Base-by-base conservation (phyloP, 2,113 vertebrate species). In the Phodopus roborovskii region DNA sequence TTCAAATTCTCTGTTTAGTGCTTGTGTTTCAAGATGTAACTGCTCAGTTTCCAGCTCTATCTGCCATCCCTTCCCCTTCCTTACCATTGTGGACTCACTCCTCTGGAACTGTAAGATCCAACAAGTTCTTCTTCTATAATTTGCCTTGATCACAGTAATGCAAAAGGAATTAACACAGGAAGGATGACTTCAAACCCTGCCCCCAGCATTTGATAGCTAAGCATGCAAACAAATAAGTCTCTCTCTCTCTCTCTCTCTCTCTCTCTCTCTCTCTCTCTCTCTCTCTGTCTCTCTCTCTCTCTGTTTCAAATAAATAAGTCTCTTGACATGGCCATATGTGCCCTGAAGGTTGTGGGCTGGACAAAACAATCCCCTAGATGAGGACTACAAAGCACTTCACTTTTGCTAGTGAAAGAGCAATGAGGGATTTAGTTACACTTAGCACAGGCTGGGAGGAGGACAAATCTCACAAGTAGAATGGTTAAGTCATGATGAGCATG, bases 381-480 rank as follows among this genome's bases (percentile, higher is more conserved):
- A 87, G 28, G 91, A 90, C n/a, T 42, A 48, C 4, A 64, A n/a
- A 82, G 36, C 53, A 86, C 93, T 93, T 88, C 2, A 50, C 74
- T 74, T 88, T 26, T 88, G 48, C 24, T 68, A 33, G 48, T 88
- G 19, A 66, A 81, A 39, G 5, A 50, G 50, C 48, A 71, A 50
- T 71, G 19, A 79, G 88, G 19, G 1, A 89, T 95, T 94, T 71
- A 79, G 66, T 68, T 33, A 73, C 13, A 89, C 26, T 78, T 91
- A 26, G 66, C 20, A 70, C 36, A 28, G 68, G 22, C 24, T 83
- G 17, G 11, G 30, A 53, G 22, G 24, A 93, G 33, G 53, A 90
- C 60, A 96, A 91, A 73, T 89, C 30, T 89, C 90, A 58, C n/a
- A 92, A 78, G 10, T 16, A 62, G 66, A 81, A n/a, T 26, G 15